Evolutionary conservation across 1,140 invertebrate genomes (phyloP).

Genomic region (Zaprionus kolodkinae): DNA sequence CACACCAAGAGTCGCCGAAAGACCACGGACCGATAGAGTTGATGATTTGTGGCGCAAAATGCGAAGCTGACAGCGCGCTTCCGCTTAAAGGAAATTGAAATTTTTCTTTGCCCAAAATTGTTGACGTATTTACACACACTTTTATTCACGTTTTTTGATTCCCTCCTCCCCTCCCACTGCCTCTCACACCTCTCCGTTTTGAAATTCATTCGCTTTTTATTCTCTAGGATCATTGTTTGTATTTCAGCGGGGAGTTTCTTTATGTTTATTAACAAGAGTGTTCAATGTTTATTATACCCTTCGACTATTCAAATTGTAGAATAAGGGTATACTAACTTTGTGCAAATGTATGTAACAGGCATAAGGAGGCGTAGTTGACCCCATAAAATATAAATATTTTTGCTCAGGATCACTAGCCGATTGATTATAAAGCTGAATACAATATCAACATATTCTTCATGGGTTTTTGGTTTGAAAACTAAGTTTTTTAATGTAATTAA

Average conservation of each 20-base stretch:
- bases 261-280: neutral
- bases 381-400: too few relatives aligned
- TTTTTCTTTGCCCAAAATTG: constrained; percentile 80
- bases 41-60: constrained; percentile 80
- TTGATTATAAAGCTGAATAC: too few relatives aligned
- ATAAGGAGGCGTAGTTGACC: too few relatives aligned
- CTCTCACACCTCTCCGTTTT: neutral
- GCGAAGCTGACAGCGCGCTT: constrained; percentile 77
- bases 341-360: too few relatives aligned
- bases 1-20: constrained; percentile 27
- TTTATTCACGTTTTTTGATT: constrained; percentile 20
- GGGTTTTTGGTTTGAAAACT: too few relatives aligned
- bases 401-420: too few relatives aligned
- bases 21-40: constrained; percentile 68
- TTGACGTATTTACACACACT: constrained; percentile 77
- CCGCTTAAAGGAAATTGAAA: constrained; percentile 81
- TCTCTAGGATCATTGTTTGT: neutral
- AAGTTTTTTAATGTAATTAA: too few relatives aligned
- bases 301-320: too few relatives aligned
- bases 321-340: too few relatives aligned
- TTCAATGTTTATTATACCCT: too few relatives aligned
- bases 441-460: too few relatives aligned
- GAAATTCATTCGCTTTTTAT: neutral
- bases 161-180: neutral
- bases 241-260: neutral